A percentile compares a stretch with the other conserved stretches of the same genome.
Conservation (phyloP, 2,113 vertebrate genomes). For the Chlorocebus sabaeus region DNA sequence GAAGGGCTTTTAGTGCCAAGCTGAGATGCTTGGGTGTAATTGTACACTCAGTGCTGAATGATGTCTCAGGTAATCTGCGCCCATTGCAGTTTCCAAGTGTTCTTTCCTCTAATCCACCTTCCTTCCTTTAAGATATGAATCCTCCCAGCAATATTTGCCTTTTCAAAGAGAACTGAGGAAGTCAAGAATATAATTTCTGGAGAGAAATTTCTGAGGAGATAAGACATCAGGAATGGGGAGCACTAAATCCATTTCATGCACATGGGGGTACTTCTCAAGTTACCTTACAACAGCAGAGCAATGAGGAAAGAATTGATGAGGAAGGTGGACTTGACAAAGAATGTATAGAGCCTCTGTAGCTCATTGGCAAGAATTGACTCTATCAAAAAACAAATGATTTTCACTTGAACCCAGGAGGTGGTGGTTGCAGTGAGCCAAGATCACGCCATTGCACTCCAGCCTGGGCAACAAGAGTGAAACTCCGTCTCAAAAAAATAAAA, state of each 20-base stretch:
- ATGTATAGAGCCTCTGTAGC: fast-evolving
- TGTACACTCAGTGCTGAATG: not conserved
- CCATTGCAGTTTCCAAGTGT: not conserved
- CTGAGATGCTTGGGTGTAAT: not conserved
- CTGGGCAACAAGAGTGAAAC: too few species aligned
- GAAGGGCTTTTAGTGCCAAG: not conserved
- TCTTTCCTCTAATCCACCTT: not conserved
- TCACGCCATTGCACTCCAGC: too few species aligned
- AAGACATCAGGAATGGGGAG: not conserved
- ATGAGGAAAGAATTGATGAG: not conserved
- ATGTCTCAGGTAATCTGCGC: not conserved
- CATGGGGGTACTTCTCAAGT: not conserved
- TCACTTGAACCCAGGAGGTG: too few species aligned
- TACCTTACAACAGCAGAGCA: not conserved
- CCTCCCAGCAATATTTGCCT: not conserved
- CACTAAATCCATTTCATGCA: not conserved
- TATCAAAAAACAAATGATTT: not conserved
- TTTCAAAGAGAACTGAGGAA: not conserved
- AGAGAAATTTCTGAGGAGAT: not conserved
- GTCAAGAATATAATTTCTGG: not conserved
- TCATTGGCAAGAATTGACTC: not conserved
- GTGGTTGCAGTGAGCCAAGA: too few species aligned
- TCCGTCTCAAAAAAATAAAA: too few species aligned
- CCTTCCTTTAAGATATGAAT: not conserved
- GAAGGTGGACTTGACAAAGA: not conserved